Base-by-base conservation (phyloP, 2,797 vertebrate genomes). In the Acanthiza pusilla region DNA sequence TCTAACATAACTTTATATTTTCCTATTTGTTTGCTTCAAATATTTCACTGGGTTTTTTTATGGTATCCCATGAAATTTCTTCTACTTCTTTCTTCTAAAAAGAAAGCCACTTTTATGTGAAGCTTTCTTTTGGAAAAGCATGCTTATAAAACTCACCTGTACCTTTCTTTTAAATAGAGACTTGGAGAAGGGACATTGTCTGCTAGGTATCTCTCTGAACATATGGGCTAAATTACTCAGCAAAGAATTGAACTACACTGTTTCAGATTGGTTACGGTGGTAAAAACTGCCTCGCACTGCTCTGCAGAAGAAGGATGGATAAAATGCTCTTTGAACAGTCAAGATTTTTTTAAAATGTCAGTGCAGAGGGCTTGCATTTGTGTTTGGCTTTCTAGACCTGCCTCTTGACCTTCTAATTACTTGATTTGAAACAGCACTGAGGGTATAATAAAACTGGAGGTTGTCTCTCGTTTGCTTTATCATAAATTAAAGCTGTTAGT, bases 371-470 rank as follows among this genome's bases (percentile, higher is more conserved):
- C 97, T 98, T 98, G 97, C 97, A 96, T 98, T 98, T 98, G 95
- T 97, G 97, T 97, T 97, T 97, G 97, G 96, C 97, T 98, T 97
- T 94, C 96, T 96, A 97, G 97, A 97, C 98, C 97, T 96, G 97
- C 97, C 96, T 98, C 97, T 97, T 98, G 98, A 98, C 98, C 98
- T 98, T 98, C 98, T 98, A 98, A 98, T 98, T 98, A 98, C 98
- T 98, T 98, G 97, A 98, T 98, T 98, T 98, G 98, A 98, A 98
- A 98, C 98, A 98, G 98, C 98, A 98, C 98, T 98, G 98, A 98
- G 97, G 97, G 97, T 97, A 97, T 98, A 98, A 98, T 98, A 98
- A 98, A 98, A 97, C 97, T 98, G 96, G 97, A 98, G 97, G 96
- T 97, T 97, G 98, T 97, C 97, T 97, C 98, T 97, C 97, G 93